These are phyloP conservation scores for Halictus quadricinctus DNA, from an alignment of 2,888 invertebrate genomes.

Conservation along the genomic window DNA sequence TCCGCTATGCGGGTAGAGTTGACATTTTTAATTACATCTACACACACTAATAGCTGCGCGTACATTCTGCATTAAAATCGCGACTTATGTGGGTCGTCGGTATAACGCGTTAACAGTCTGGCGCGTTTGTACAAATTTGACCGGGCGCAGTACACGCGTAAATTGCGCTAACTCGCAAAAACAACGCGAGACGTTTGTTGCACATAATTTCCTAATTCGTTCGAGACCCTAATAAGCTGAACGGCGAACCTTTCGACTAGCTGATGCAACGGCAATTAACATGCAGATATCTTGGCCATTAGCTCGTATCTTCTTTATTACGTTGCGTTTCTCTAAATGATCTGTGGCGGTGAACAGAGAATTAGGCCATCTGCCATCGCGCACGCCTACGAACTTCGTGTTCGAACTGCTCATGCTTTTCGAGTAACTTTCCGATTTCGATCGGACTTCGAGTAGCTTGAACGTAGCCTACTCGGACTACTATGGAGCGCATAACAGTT, in stretches of 20 bases:
- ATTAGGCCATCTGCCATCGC: background rate
- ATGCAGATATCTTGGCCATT: slow-evolving; percentile 1
- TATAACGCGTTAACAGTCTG: slow-evolving; percentile 16
- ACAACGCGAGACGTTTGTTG: background rate
- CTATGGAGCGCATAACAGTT: background rate
- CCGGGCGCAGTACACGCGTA: background rate
- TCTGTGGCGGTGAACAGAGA: background rate
- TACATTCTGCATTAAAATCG: background rate
- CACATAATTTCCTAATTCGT: background rate
- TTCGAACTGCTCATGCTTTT: background rate
- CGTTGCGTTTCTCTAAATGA: slow-evolving; percentile 1
- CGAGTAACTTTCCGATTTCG: background rate
- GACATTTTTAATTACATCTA: background rate
- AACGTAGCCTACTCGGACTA: background rate
- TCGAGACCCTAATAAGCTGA: background rate
- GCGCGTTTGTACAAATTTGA: slow-evolving; percentile 15
- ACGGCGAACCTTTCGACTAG: background rate
- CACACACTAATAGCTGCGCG: background rate
- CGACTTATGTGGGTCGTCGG: slow-evolving; percentile 10
- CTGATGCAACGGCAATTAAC: slow-evolving; percentile 18
- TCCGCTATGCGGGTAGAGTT: background rate
- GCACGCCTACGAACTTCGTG: background rate
- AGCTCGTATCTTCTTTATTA: background rate
- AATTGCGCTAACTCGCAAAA: background rate
- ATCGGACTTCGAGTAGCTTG: background rate